Base-by-base conservation (phyloP, 2,888 invertebrate genomes). In the Listrodromus nycthemerus region DNA sequence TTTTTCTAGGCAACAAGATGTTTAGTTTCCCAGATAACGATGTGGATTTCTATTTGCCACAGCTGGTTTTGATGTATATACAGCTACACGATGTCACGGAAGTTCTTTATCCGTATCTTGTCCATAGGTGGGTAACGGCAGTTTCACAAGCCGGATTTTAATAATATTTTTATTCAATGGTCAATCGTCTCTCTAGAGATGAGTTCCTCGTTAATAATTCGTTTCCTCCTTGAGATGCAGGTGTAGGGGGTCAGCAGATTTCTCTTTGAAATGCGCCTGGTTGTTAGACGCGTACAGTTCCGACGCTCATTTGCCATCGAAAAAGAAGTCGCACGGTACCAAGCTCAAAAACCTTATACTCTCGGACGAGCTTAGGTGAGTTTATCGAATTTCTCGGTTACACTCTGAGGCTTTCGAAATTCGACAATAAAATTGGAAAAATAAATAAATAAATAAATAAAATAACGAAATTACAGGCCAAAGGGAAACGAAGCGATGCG, bases 1-100 rank as follows among this genome's bases (percentile, higher is more conserved):
- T 77, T 85, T 87, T 91, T 94, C 70, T 92, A 96, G 96, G 98
- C 86, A 99, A 99, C 95, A 97, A 98, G 94, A 96, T 99, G 94
- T 99, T 99, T 94, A 98, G 97, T 94, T 99, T 99, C 94, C 96
- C 97, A 41, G 96, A 97, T 93, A 95, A 95, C 87, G 98, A 99
- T 89, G 98, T 99, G 86, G 99, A 99, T 94, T 98, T 99, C 94
- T 99, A 99, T 94, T 95, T 99, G 93, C 99, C 99, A 67, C 99
- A 99, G 94, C 94, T 99, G 91, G 97, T 99, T 91, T 98, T 98
- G 91, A 98, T 99, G 98, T 99, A 99, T 94, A 97, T 99, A 94
- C 98, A 99, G 94, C 98, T 99, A 96, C 97, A 97, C 91, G 99
- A 99, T 93, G 96, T 99, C 88, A 99, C 99, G 77, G 99, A 99